Conservation (phyloP, 2,113 vertebrate species). For the Vanacampus margaritifer region DNA sequence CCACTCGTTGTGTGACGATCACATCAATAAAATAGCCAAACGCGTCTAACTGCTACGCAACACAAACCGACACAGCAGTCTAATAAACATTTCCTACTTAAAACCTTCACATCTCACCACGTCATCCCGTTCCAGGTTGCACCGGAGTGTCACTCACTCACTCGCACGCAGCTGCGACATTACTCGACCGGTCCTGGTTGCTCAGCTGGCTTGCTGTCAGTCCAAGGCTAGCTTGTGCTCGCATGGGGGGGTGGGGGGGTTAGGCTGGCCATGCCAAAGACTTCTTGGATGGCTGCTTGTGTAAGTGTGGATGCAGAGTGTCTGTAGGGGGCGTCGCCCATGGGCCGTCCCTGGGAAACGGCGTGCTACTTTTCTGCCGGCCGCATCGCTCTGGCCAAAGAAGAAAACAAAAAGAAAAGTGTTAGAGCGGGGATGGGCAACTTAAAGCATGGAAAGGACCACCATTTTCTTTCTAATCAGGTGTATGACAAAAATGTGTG, state of each 20-base stretch:
- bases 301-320: conserved; percentile 2
- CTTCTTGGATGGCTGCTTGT: conserved; percentile 42
- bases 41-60: conserved; percentile 70
- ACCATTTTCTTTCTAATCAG: too few species aligned
- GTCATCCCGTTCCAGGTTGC: conserved; percentile 34
- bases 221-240: conserved; percentile 59
- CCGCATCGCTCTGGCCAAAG: conserved; percentile 48
- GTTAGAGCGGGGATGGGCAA: neutral
- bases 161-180: neutral
- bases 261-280: conserved; percentile 47
- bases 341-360: conserved; percentile 27
- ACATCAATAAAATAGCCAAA: conserved; percentile 69
- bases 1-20: conserved; percentile 48
- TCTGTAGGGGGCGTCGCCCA: conserved; percentile 31
- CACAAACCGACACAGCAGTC: conserved; percentile 68
- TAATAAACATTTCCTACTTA: conserved; percentile 56
- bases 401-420: neutral
- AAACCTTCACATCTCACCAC: conserved; percentile 29
- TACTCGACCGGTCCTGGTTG: neutral
- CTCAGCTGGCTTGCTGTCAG: conserved; percentile 18
- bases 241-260: conserved; percentile 28
- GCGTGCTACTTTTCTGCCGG: conserved; percentile 53
- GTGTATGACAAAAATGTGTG: too few species aligned
- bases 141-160: neutral
- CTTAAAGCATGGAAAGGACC: neutral